phyloP scores from a whole-genome alignment of 2,888 invertebrate species.

The Chrysodeixis includens region DNA sequence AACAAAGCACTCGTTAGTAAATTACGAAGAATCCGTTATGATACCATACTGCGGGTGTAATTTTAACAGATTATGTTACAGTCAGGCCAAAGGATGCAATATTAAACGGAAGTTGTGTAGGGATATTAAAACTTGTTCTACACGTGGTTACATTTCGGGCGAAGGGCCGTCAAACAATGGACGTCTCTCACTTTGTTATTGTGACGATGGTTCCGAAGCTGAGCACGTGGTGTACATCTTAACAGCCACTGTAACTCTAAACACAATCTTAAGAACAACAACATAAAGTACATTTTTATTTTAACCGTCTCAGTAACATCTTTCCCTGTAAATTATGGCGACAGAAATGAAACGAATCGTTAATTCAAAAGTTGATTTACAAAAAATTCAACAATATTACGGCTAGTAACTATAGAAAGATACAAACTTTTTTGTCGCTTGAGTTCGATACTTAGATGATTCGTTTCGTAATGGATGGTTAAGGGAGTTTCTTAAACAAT shows the following conservation, averaged over 20 bases:
- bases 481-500: too few relatives aligned
- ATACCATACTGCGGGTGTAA: slow-evolving; percentile 32
- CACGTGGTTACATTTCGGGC: slow-evolving; percentile 77
- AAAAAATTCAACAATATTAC: background rate
- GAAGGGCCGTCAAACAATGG: slow-evolving; percentile 78
- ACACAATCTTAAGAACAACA: slow-evolving; percentile 52
- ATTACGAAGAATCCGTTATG: slow-evolving; percentile 46
- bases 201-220: slow-evolving; percentile 76
- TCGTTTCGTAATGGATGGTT: background rate
- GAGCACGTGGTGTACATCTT: slow-evolving; percentile 82
- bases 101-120: slow-evolving; percentile 70
- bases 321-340: background rate
- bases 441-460: background rate
- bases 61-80: slow-evolving; percentile 47
- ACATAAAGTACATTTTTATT: slow-evolving; percentile 19
- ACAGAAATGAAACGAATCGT: slow-evolving; percentile 16
- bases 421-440: background rate
- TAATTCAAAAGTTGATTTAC: background rate
- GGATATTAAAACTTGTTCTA: slow-evolving; percentile 78
- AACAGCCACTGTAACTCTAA: slow-evolving; percentile 64
- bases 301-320: background rate
- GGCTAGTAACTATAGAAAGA: background rate
- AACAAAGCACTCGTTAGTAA: slow-evolving; percentile 39
- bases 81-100: slow-evolving; percentile 42
- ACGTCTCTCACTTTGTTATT: slow-evolving; percentile 82